Evolutionary conservation across 2,888 invertebrate species (phyloP), one percentile per base, ranked within the genome.

Genomic region (Lypha dubia): DNA sequence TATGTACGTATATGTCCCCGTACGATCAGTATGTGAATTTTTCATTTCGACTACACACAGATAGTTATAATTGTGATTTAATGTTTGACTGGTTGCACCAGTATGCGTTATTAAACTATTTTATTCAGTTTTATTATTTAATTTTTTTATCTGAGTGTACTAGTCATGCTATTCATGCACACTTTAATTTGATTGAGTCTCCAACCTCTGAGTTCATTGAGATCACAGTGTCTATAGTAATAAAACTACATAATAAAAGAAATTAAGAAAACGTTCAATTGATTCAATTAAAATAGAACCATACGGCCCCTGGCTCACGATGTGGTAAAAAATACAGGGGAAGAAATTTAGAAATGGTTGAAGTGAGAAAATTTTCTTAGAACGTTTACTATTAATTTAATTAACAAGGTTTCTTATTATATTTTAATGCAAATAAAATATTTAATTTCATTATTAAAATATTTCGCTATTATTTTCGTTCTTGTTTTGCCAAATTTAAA

Each of bases 281-380:
- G 89, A 91, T 90, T 90, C 90, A 90, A 90, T 90, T 91, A 90
- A 88, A 87, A 87, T 87, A 88, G 87, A 85, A 88, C 81, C 84
- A 77, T 79, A 77, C 81, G 81, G 84, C 84, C 87, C 65, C 82
- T 73, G 68, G 41, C 49, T 68, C 32, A 70, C 62, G 65, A 58
- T 74, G 38, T n/a, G n/a, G n/a, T 13, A 38, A 13, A 60, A 65
- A 79, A 41, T 7, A 71, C 70, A 76, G 49, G 58, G 9, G 0
- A 1, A 28, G 7, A n/a, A 5, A 63, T 58, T 49, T 28, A 20
- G 13, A 46, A 44, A 56, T 28, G 63, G 62, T 46, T 35, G 15
- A 51, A 13, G 24, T 5, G 11, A 20, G 20, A 11, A 41, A 38
- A 38, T 38, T 13, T 38, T 9, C 3, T 28, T 38, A 38, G 2